Conservation (phyloP, 2,888 invertebrate species). For the Megalurothrips usitatus region DNA sequence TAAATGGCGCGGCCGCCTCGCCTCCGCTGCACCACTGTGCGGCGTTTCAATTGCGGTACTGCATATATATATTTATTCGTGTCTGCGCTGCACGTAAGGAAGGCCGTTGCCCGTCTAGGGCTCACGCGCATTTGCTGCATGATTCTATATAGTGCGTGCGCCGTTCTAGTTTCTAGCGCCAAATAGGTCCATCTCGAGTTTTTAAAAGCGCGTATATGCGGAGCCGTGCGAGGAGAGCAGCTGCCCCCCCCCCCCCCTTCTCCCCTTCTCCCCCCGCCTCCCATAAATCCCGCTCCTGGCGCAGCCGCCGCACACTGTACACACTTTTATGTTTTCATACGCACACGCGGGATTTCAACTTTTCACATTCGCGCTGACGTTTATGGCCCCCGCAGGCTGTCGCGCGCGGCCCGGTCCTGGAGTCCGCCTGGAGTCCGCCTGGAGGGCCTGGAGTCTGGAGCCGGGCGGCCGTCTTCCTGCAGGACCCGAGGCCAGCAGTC, state of each 20-base stretch:
- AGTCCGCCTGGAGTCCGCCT: neutral
- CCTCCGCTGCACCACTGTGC: too few relatives aligned
- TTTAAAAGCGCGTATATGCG: too few relatives aligned
- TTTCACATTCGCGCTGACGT: slow-evolving; percentile 24
- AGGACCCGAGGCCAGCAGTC: neutral
- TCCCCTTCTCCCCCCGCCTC: neutral
- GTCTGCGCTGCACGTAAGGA: too few relatives aligned
- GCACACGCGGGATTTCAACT: slow-evolving; percentile 22
- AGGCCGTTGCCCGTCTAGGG: too few relatives aligned
- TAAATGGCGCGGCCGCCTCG: too few relatives aligned
- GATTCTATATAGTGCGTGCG: too few relatives aligned
- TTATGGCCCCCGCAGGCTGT: neutral
- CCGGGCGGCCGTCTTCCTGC: neutral
- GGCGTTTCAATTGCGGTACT: too few relatives aligned
- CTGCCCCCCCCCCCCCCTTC: neutral
- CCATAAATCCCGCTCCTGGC: neutral
- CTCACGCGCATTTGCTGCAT: too few relatives aligned
- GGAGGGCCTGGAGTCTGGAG: neutral
- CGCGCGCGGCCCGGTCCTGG: neutral
- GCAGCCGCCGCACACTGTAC: neutral
- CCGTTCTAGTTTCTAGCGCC: too few relatives aligned
- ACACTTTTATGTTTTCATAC: slow-evolving; percentile 14
- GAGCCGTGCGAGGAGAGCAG: too few relatives aligned
- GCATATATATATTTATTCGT: too few relatives aligned
- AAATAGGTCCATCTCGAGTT: too few relatives aligned